These are phyloP conservation scores for Alviniconcha marisindica DNA, from an alignment of 1,140 invertebrate species.

Conservation along the genomic window DNA sequence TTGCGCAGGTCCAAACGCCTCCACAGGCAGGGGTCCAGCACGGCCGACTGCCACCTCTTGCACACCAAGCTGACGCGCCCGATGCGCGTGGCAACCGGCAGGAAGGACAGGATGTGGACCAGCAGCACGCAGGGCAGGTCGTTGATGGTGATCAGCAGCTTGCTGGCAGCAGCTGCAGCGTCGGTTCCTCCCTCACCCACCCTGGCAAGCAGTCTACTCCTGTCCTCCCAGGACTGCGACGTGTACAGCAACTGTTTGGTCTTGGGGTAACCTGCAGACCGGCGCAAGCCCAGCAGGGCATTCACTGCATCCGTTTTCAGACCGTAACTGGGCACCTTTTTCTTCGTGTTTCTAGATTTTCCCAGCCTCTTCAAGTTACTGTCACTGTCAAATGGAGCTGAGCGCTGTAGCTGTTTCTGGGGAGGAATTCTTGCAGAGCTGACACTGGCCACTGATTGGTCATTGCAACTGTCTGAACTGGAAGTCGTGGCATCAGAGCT, in stretches of 20 bases:
- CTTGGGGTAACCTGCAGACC: not conserved
- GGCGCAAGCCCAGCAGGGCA: not conserved
- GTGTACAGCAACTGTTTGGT: not conserved
- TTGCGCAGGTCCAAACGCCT: constrained; percentile 41
- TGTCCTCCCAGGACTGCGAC: too few species aligned
- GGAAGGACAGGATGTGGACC: constrained; percentile 45
- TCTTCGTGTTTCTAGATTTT: not conserved
- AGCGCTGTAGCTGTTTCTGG: not conserved
- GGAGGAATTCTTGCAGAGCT: not conserved
- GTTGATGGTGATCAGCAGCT: not conserved
- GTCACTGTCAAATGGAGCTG: not conserved
- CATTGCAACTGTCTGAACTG: not conserved
- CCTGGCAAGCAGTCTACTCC: too few species aligned
- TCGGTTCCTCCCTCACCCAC: too few species aligned
- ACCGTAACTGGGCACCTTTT: not conserved
- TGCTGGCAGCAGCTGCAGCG: too few species aligned
- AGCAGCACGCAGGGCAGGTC: constrained; percentile 42
- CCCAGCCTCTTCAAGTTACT: too few species aligned
- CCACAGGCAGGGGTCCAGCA: constrained; percentile 52
- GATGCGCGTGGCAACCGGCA: constrained; percentile 42
- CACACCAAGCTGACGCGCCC: constrained; percentile 45
- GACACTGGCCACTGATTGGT: not conserved
- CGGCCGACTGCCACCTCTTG: constrained; percentile 49
- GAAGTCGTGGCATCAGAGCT: not conserved
- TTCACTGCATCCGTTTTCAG: not conserved